Percentiles rank a stretch among this genome's conserved stretches.
These are phyloP conservation scores for Crocallis elinguaria DNA, from an alignment of 2,888 invertebrate genomes.

Conservation along the genomic window DNA sequence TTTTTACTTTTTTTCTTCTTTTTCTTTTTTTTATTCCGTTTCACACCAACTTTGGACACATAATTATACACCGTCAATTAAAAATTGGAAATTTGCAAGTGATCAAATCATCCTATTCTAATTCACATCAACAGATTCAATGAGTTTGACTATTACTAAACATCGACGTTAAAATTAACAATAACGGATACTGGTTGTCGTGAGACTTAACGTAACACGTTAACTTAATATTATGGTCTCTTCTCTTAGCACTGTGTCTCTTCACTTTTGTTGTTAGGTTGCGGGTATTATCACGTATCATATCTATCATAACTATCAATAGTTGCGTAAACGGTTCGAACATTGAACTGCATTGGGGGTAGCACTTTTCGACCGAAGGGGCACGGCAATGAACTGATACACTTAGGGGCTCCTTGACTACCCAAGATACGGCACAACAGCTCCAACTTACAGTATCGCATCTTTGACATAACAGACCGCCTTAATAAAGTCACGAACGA, in stretches of 20 bases:
- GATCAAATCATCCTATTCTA: conserved; percentile 21
- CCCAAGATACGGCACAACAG: background rate
- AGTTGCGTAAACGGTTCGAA: conserved; percentile 17
- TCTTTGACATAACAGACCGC: background rate
- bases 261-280: conserved; percentile 10
- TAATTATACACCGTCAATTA: conserved; percentile 10
- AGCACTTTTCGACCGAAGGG: conserved; percentile 4
- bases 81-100: conserved; percentile 2
- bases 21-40: conserved; percentile 18
- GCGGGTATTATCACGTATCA: conserved; percentile 12
- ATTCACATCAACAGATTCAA: conserved; percentile 12
- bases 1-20: conserved; percentile 7
- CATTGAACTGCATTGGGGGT: conserved; percentile 5
- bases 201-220: conserved; percentile 15
- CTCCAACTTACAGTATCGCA: background rate
- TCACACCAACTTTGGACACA: conserved; percentile 26
- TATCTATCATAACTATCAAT: too few relatives aligned
- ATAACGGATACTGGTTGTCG: conserved; percentile 1
- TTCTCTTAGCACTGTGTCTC: conserved; percentile 19
- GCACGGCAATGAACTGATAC: background rate
- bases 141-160: conserved; percentile 19
- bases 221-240: conserved; percentile 15
- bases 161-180: conserved; percentile 20
- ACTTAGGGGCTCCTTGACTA: background rate
- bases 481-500: background rate